Evolutionary conservation across 2,888 invertebrate genomes (phyloP).

Genomic region (Philonicus albiceps): DNA sequence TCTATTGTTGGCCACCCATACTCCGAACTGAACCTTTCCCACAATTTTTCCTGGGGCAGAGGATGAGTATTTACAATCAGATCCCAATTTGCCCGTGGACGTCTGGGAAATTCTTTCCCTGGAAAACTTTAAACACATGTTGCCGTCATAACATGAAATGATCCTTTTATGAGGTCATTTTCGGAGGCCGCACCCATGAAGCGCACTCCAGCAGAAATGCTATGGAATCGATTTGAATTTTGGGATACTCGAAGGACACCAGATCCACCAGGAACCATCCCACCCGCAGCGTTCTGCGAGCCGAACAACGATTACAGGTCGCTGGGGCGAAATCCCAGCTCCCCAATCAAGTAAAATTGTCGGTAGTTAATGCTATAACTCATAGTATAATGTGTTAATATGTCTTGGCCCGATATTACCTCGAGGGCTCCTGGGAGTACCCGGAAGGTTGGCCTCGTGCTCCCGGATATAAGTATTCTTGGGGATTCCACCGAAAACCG

Average conservation of each 20-base stretch:
- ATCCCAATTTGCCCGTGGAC: slow-evolving; percentile 7
- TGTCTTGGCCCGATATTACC: slow-evolving; percentile 43
- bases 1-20: background rate
- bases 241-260: slow-evolving; percentile 1
- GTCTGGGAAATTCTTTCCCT: slow-evolving; percentile 2
- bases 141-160: slow-evolving; percentile 26
- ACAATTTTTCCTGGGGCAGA: background rate
- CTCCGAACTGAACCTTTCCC: background rate
- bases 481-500: slow-evolving; percentile 38
- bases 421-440: slow-evolving; percentile 26
- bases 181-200: slow-evolving; percentile 7
- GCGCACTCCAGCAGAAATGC: slow-evolving; percentile 5
- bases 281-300: background rate
- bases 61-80: background rate
- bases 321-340: slow-evolving; percentile 44
- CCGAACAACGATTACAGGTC: background rate
- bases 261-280: slow-evolving; percentile 4
- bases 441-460: slow-evolving; percentile 31
- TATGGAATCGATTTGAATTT: slow-evolving; percentile 32
- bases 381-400: slow-evolving; percentile 48
- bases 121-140: slow-evolving; percentile 34
- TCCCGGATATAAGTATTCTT: slow-evolving; percentile 41
- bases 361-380: slow-evolving; percentile 48
- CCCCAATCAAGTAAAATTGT: slow-evolving; percentile 46
- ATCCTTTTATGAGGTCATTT: slow-evolving; percentile 37